Base-by-base conservation (phyloP, 2,113 vertebrate species). In the Petromus typicus region DNA sequence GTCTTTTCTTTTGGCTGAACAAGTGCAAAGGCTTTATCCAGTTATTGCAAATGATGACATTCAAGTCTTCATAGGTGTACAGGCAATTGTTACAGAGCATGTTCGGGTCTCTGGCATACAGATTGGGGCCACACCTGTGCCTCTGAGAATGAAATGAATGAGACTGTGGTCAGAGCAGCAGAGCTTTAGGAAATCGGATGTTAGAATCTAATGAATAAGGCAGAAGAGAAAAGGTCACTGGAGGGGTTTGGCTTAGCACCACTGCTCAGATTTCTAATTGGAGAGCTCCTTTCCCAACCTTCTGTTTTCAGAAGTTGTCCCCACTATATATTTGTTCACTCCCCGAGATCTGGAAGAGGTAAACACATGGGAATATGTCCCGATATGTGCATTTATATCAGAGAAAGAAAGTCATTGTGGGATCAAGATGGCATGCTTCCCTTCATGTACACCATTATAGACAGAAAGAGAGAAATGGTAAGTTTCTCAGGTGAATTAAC, bases 321-420 rank as follows among this genome's bases (percentile, higher is more conserved):
- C 83, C 85, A 78, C 16, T 37, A 56, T 9, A 13, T 37, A 86
- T 4, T 64, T n/a, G 18, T 85, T 86, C 76, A 73, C 48, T 91
- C 92, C 69, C 90, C 82, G 78, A 91, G 93, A 90, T 75, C 91
- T 34, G 16, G 7, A 95, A 45, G 66, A 81, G 87, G 71, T 80
- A 90, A 88, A 86, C 78, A 94, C 67, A 94, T 75, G 97, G 97
- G 96, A 98, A 98, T 96, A 97, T 97, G 94, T 96, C 97, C 97
- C 98, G 98, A 98, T 98, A 98, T 98, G 98, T 98, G 98, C 97
- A 97, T 98, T 98, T 98, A 89, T 98, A 96, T 95, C 81, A 81
- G 91, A 97, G 95, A 98, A 97, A 98, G 98, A 97, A 98, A 98
- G 98, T 98, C 98, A 98, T 98, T 98, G 98, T 54, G 91, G 98